Percentiles rank a stretch among this genome's conserved stretches.
Conservation (phyloP, 2,113 vertebrate species). For the Coturnix japonica region DNA sequence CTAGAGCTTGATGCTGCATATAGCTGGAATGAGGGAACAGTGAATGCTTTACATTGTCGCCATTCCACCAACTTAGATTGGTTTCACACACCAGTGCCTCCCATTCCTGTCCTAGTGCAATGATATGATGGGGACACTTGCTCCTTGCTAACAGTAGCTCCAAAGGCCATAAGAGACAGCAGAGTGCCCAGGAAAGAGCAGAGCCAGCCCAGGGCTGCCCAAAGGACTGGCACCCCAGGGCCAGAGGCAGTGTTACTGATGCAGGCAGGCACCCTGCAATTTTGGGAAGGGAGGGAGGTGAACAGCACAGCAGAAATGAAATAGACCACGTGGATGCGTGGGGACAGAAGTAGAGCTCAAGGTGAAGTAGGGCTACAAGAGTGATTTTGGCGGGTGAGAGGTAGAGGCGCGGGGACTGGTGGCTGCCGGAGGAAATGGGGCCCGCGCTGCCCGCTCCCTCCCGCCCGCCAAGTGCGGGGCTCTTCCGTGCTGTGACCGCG, state of each 20-base stretch:
- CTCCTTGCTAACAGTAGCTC: neutral
- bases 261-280: neutral
- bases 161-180: neutral
- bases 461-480: neutral
- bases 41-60: neutral
- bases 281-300: neutral
- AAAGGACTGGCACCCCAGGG: neutral
- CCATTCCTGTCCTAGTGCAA: neutral
- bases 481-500: neutral
- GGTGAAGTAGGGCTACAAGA: neutral
- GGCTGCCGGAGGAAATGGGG: neutral
- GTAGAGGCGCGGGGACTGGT: neutral
- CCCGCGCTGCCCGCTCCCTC: neutral
- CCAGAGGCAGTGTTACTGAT: neutral
- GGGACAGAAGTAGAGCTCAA: neutral
- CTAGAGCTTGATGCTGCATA: neutral
- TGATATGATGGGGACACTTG: accelerated
- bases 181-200: neutral
- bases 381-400: neutral
- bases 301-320: neutral
- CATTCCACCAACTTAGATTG: neutral
- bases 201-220: neutral
- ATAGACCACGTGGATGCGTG: neutral
- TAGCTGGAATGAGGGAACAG: neutral
- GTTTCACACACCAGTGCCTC: neutral